These are phyloP conservation scores for Stichopus chloronotus DNA, from an alignment of 35 echinoderm and acorn worm genomes.

Conservation along the genomic window DNA sequence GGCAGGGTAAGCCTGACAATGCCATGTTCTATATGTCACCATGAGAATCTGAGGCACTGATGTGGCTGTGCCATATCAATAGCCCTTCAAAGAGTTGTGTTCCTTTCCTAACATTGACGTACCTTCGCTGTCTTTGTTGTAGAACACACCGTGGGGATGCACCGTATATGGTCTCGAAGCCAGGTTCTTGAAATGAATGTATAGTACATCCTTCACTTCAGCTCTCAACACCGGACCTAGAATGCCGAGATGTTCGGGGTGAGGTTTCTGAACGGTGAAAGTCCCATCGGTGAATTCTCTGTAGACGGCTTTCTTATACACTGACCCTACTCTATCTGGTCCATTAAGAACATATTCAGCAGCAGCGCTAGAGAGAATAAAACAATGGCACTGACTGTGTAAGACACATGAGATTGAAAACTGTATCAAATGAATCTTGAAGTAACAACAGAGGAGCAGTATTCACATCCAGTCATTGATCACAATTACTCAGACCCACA, in stretches of 20 bases:
- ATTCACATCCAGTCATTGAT: too few species aligned
- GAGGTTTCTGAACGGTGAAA: conserved; percentile 45
- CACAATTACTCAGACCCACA: too few species aligned
- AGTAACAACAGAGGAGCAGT: too few species aligned
- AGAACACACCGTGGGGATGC: conserved; percentile 83
- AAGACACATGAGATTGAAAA: too few species aligned
- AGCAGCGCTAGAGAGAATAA: neutral
- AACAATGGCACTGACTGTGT: too few species aligned
- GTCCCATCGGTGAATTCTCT: conserved; percentile 69
- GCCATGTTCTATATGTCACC: too few species aligned
- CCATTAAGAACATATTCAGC: conserved; percentile 34
- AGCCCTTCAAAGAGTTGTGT: too few species aligned
- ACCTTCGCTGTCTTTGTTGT: conserved; percentile 91
- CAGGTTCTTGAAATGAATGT: conserved; percentile 85
- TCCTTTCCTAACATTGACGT: neutral
- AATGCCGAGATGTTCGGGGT: conserved; percentile 65
- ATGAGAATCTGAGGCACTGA: too few species aligned
- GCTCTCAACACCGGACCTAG: conserved; percentile 76
- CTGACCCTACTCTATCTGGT: conserved; percentile 51
- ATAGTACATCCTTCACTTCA: conserved; percentile 69
- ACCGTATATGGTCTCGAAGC: conserved; percentile 77
- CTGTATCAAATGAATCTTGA: too few species aligned
- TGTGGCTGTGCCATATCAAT: too few species aligned
- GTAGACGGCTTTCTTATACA: conserved; percentile 78
- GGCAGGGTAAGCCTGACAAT: too few species aligned